Percentiles rank a stretch among this genome's conserved stretches.
phyloP scores from a whole-genome alignment of 2,113 vertebrate genomes.

The Nothocercus julius region DNA sequence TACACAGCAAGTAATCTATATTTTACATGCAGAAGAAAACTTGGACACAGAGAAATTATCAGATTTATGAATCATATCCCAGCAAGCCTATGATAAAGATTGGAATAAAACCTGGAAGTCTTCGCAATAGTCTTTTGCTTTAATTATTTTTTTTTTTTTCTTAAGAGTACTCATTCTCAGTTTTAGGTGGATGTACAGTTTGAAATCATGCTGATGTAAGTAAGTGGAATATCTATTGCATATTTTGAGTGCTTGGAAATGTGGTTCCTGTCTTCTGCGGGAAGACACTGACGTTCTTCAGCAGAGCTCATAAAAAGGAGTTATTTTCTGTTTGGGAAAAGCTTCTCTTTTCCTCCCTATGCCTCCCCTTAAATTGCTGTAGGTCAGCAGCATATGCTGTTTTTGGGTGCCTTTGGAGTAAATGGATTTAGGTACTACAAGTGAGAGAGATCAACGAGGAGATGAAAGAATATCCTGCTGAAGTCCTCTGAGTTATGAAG shows the following conservation, averaged over 20 bases:
- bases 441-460: neutral
- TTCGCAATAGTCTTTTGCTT: neutral
- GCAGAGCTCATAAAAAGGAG: neutral
- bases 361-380: neutral
- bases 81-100: neutral
- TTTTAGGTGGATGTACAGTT: neutral
- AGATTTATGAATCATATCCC: neutral
- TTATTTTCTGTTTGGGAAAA: neutral
- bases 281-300: rapidly evolving
- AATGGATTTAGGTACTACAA: neutral
- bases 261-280: neutral
- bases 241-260: neutral
- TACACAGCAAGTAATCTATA: neutral
- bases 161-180: neutral
- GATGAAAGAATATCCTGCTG: neutral
- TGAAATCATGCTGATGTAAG: neutral
- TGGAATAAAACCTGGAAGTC: neutral
- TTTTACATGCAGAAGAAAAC: neutral
- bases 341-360: neutral
- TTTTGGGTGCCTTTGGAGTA: neutral
- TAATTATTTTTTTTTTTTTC: neutral
- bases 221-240: neutral
- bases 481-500: neutral
- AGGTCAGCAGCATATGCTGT: neutral
- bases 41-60: neutral